Evolutionary conservation across 2,888 invertebrate species (phyloP).

Genomic region (Ichneumoninae sp.): DNA sequence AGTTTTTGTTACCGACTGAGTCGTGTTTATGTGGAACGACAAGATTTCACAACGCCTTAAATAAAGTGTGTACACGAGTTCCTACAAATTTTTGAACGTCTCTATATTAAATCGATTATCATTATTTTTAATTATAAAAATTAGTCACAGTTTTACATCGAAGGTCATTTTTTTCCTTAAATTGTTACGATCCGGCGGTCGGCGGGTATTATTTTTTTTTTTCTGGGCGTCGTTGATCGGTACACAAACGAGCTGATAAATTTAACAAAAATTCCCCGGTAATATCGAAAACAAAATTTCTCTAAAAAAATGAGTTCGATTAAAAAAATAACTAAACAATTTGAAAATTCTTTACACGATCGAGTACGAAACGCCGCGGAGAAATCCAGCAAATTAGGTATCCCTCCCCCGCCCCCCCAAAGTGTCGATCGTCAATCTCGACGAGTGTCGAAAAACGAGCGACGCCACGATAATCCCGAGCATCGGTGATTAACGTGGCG

Average conservation of each 20-base stretch:
- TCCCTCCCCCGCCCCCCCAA: slow-evolving; percentile 18
- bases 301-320: neutral
- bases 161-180: neutral
- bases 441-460: slow-evolving; percentile 58
- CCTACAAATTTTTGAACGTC: neutral
- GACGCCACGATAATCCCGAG: slow-evolving; percentile 61
- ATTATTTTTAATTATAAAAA: neutral
- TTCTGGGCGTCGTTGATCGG: slow-evolving; percentile 22
- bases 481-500: slow-evolving; percentile 60
- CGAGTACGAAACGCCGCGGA: slow-evolving; percentile 18
- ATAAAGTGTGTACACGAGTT: neutral
- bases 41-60: neutral
- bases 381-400: slow-evolving; percentile 39
- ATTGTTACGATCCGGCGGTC: slow-evolving; percentile 10
- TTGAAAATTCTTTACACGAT: slow-evolving; percentile 20
- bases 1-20: neutral
- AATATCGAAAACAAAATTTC: slow-evolving; percentile 7
- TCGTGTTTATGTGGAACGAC: neutral
- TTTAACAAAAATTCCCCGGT: neutral
- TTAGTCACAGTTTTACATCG: neutral
- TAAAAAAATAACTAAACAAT: neutral
- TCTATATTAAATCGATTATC: neutral
- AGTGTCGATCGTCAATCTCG: slow-evolving; percentile 40
- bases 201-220: slow-evolving; percentile 11
- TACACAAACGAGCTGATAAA: slow-evolving; percentile 10